A percentile compares a stretch with the other conserved stretches of the same genome.
Conservation (phyloP, 2,888 invertebrate species). For the Exocentrus adspersus region DNA sequence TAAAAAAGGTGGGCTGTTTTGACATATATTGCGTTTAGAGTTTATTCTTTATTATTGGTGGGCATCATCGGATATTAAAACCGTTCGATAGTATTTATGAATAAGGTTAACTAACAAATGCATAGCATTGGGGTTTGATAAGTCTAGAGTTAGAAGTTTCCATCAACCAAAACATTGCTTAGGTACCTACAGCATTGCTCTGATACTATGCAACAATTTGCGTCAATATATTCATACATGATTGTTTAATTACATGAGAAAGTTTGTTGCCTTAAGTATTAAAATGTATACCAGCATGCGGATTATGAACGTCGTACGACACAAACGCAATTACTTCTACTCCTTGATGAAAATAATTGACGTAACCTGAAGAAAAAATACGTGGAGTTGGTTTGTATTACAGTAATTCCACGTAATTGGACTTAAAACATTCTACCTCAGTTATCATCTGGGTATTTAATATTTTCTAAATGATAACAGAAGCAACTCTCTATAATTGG, state of each 20-base stretch:
- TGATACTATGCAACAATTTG: background rate
- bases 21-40: conserved; percentile 53
- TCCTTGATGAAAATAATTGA: conserved; percentile 19
- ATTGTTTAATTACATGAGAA: background rate
- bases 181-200: too few species aligned
- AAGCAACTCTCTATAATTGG: conserved; percentile 3
- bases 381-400: conserved; percentile 16
- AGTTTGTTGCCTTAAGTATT: background rate
- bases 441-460: conserved; percentile 20
- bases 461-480: conserved; percentile 24
- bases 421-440: conserved; percentile 24
- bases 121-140: conserved; percentile 3
- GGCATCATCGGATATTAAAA: conserved; percentile 21
- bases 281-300: background rate
- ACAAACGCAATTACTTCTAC: conserved; percentile 14
- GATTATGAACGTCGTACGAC: too few species aligned
- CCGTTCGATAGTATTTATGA: conserved; percentile 3
- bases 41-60: conserved; percentile 47
- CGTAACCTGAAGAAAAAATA: conserved; percentile 11
- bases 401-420: conserved; percentile 21
- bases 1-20: conserved; percentile 48
- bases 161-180: too few species aligned
- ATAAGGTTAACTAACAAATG: too few species aligned
- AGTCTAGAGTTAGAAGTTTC: too few species aligned
- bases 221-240: background rate